Conservation (phyloP, 2,888 invertebrate species). For the Dilophus febrilis region DNA sequence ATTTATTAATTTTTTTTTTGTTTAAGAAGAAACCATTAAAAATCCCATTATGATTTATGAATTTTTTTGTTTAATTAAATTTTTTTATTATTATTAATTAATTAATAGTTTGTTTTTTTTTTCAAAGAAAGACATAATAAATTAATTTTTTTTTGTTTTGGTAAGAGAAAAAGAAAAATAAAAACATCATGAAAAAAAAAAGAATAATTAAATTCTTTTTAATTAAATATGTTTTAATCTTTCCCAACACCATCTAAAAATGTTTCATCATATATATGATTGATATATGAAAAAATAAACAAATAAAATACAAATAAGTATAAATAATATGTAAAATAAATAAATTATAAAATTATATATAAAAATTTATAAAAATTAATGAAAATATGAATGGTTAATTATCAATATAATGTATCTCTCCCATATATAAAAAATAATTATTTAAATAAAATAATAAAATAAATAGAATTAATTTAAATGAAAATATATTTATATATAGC, state of each 20-base stretch:
- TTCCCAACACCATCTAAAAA: slow-evolving; percentile 27
- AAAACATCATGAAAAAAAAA: not conserved
- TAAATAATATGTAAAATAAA: not conserved
- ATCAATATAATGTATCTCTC: not conserved
- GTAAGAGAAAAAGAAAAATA: not conserved
- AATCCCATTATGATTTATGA: no score
- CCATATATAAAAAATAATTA: no score
- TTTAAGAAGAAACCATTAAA: no score
- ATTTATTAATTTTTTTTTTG: no score
- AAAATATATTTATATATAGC: not conserved
- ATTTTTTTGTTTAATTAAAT: no score
- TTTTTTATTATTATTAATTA: no score
- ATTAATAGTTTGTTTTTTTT: no score
- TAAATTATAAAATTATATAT: not conserved
- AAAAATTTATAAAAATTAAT: no score
- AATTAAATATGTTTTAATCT: slow-evolving; percentile 31
- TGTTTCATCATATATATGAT: not conserved
- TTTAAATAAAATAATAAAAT: not conserved
- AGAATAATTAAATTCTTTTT: not conserved
- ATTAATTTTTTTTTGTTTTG: not conserved
- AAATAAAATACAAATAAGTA: no score
- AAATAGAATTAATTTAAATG: not conserved
- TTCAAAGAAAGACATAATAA: no score
- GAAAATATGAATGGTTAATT: not conserved
- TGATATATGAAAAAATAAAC: not conserved